A percentile compares a stretch with the other conserved stretches of the same genome.
phyloP scores from a whole-genome alignment of 2,113 vertebrate species.

The Cavia aperea region DNA sequence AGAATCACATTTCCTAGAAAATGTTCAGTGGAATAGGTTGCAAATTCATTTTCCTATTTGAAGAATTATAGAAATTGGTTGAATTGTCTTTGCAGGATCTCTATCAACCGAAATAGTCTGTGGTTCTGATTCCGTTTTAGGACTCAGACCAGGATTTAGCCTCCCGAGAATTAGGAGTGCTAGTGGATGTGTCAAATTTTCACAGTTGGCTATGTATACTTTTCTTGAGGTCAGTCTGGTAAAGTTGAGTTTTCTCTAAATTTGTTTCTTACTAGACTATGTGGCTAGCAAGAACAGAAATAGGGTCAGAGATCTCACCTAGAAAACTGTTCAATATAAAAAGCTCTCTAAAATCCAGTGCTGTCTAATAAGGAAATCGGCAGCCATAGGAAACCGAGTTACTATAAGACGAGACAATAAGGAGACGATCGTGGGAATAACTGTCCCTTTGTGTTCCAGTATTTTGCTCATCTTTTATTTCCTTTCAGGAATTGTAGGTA shows the following conservation, averaged over 20 bases:
- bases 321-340: not conserved
- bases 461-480: not conserved
- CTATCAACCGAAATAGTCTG: not conserved
- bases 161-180: not conserved
- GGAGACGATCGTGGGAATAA: not conserved
- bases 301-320: not conserved
- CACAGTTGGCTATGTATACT: not conserved
- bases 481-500: not conserved
- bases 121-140: constrained; percentile 13
- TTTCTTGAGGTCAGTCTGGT: not conserved
- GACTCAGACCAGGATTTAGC: not conserved
- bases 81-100: not conserved
- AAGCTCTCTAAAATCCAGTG: not conserved
- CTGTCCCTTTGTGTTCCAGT: not conserved
- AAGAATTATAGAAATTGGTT: not conserved
- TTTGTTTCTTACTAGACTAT: constrained; percentile 6
- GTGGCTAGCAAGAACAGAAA: not conserved
- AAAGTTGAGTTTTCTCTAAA: not conserved
- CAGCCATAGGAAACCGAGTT: not conserved
- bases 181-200: not conserved
- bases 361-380: not conserved
- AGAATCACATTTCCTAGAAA: constrained; percentile 37
- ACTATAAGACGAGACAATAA: not conserved
- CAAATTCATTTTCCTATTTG: constrained; percentile 34
- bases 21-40: not conserved